Evolutionary conservation across 1,140 invertebrate genomes (phyloP).

Genomic region (Luehdorfia chinensis): DNA sequence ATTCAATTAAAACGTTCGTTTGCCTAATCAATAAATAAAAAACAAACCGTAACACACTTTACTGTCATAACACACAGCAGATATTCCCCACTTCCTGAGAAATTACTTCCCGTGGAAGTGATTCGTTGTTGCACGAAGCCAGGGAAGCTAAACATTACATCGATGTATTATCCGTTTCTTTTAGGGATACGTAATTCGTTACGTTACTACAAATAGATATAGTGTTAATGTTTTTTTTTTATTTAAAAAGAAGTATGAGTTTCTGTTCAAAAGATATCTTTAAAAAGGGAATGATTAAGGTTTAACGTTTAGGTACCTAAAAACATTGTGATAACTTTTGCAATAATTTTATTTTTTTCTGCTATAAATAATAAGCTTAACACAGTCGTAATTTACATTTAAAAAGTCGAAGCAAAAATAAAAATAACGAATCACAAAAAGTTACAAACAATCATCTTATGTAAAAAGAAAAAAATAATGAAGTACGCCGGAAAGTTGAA

Average conservation of each 20-base stretch:
- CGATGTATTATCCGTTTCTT: not conserved
- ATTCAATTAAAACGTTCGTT: too few relatives aligned
- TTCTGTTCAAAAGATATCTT: too few relatives aligned
- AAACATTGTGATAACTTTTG: too few relatives aligned
- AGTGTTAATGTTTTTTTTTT: not conserved
- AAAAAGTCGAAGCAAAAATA: too few relatives aligned
- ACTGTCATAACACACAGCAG: too few relatives aligned
- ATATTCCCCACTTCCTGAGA: constrained; percentile 13
- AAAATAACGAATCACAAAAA: not conserved
- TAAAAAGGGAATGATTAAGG: too few relatives aligned
- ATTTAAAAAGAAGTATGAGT: too few relatives aligned
- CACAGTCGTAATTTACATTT: not conserved
- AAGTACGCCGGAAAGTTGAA: too few relatives aligned
- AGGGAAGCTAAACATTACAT: constrained; percentile 5
- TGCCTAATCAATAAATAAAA: too few relatives aligned
- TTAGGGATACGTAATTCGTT: not conserved
- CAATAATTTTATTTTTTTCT: too few relatives aligned
- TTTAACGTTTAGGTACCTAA: too few relatives aligned
- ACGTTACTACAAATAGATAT: not conserved
- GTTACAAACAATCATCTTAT: not conserved
- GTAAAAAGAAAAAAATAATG: not conserved
- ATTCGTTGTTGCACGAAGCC: constrained; percentile 12
- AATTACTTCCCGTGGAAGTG: constrained; percentile 15
- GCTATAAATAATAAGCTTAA: not conserved
- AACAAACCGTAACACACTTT: too few relatives aligned